Conservation (phyloP, 2,888 invertebrate species). For the Eretmocerus hayati region DNA sequence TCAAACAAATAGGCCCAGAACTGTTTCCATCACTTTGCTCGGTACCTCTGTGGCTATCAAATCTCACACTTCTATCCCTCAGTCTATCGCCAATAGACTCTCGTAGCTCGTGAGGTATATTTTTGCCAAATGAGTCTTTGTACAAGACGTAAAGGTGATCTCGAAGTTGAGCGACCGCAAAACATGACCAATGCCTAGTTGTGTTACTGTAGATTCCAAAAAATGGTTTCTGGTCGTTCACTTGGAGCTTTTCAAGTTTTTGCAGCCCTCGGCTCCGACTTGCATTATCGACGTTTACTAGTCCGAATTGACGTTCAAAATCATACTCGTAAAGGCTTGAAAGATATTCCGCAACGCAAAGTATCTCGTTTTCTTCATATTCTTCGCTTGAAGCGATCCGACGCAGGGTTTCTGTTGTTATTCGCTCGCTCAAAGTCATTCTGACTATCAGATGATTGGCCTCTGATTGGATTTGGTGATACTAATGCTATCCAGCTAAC, state of each 20-base stretch:
- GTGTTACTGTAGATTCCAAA: constrained; percentile 9
- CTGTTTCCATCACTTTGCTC: constrained; percentile 20
- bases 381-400: constrained; percentile 22
- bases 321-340: constrained; percentile 14
- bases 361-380: constrained; percentile 18
- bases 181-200: constrained; percentile 17
- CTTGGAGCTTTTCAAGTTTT: constrained; percentile 2
- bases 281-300: constrained; percentile 7
- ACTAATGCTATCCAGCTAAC: no score
- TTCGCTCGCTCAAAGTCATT: constrained; percentile 14
- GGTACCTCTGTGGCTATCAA: constrained; percentile 18
- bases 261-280: background rate
- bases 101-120: constrained; percentile 10
- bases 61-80: constrained; percentile 5
- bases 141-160: constrained; percentile 14
- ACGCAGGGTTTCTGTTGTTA: constrained; percentile 18
- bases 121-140: constrained; percentile 17
- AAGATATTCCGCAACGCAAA: constrained; percentile 21
- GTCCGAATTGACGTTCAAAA: constrained; percentile 14
- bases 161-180: constrained; percentile 9
- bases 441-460: no score
- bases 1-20: constrained; percentile 19
- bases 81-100: constrained; percentile 12
- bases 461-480: no score
- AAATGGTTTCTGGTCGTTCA: constrained; percentile 6